These are phyloP conservation scores for Spinibarbus caldwelli DNA, from an alignment of 2,797 vertebrate genomes.

Conservation along the genomic window DNA sequence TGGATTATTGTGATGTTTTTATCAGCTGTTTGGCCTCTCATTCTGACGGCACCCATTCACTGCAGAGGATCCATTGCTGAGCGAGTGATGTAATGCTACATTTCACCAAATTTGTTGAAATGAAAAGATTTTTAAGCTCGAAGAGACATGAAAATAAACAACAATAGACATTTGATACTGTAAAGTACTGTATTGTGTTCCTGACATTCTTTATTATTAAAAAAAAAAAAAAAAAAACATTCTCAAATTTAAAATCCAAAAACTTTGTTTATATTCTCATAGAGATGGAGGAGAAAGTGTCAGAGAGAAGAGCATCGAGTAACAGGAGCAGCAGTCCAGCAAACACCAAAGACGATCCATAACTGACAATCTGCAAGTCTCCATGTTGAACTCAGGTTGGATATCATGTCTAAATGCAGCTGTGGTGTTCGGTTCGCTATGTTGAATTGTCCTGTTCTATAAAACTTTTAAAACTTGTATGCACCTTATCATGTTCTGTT, in stretches of 20 bases:
- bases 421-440: neutral
- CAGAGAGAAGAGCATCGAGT: conserved; percentile 78
- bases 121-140: neutral
- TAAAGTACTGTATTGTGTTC: neutral
- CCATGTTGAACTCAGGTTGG: conserved; percentile 57
- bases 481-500: neutral
- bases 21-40: neutral
- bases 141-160: neutral
- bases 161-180: neutral
- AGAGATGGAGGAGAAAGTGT: conserved; percentile 85
- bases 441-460: neutral
- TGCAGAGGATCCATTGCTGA: neutral
- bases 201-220: neutral
- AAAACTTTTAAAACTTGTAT: neutral
- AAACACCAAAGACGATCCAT: conserved; percentile 86
- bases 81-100: neutral
- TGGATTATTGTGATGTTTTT: neutral
- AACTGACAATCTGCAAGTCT: conserved; percentile 61
- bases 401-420: conserved; percentile 26
- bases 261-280: conserved; percentile 39
- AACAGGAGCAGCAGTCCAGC: conserved; percentile 80
- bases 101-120: neutral
- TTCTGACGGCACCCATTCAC: neutral
- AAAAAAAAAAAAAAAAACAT: neutral
- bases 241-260: neutral